Evolutionary conservation across 2,888 invertebrate species (phyloP).

Genomic region (Magallana nippona): DNA sequence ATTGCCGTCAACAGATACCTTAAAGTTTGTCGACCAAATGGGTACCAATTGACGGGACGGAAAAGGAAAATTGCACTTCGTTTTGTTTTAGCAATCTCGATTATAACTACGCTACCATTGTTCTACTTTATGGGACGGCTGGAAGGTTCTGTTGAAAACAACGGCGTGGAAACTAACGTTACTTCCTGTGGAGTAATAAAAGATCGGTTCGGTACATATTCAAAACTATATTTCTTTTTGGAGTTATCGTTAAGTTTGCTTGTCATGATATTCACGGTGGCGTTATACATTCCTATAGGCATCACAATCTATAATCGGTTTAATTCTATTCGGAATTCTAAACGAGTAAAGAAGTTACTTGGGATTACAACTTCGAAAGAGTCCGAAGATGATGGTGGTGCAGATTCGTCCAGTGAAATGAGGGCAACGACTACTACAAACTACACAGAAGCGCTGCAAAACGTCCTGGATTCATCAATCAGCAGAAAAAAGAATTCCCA

Average conservation of each 20-base stretch:
- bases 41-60: neutral
- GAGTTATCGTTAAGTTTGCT: neutral
- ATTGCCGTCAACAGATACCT: constrained; percentile 22
- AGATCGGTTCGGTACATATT: neutral
- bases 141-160: neutral
- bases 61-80: neutral
- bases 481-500: neutral
- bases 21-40: neutral
- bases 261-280: constrained; percentile 1
- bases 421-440: neutral
- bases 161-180: neutral
- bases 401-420: neutral
- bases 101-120: neutral
- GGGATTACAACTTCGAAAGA: neutral
- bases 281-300: constrained; percentile 16
- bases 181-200: neutral
- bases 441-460: neutral
- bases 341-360: neutral
- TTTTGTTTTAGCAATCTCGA: neutral
- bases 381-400: neutral
- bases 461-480: neutral
- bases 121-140: neutral
- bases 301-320: neutral
- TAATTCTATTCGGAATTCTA: constrained; percentile 3
- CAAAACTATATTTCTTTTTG: neutral